Conservation (phyloP, 2,797 vertebrate genomes). For the Pseudomugil tenellus region DNA sequence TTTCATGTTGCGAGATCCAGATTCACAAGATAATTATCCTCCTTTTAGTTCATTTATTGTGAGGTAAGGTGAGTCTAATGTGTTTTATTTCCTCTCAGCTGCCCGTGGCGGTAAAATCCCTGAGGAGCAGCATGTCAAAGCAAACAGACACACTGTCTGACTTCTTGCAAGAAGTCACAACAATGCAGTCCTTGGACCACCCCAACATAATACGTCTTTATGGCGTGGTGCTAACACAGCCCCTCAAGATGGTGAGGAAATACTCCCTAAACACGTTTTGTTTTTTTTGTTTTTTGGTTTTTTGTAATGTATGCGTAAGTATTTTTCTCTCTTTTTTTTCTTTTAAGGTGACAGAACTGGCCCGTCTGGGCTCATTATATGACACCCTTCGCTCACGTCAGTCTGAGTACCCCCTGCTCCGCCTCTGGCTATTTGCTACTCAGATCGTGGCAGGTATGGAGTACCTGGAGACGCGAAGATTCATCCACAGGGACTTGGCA, state of each 20-base stretch:
- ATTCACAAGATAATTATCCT: neutral
- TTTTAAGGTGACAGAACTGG: conserved; percentile 88
- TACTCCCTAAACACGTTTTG: fast-evolving
- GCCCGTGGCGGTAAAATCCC: conserved; percentile 84
- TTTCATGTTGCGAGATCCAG: neutral
- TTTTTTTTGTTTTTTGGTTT: neutral
- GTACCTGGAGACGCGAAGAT: conserved; percentile 85
- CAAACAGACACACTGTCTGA: conserved; percentile 82
- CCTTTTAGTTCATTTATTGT: neutral
- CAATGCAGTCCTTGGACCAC: conserved; percentile 90
- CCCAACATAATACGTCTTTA: conserved; percentile 88
- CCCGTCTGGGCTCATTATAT: conserved; percentile 85
- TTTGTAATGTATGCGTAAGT: neutral
- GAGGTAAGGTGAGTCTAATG: neutral
- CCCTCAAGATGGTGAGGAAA: conserved; percentile 88
- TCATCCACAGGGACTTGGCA: conserved; percentile 89
- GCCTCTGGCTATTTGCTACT: conserved; percentile 86
- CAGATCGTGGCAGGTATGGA: conserved; percentile 89
- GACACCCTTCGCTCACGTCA: conserved; percentile 82
- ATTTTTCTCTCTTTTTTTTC: neutral
- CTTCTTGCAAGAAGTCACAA: conserved; percentile 89
- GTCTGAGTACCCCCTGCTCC: conserved; percentile 79
- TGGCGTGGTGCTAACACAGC: conserved; percentile 89
- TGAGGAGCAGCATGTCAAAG: conserved; percentile 74
- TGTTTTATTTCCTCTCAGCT: conserved; percentile 66